phyloP scores from a whole-genome alignment of 2,888 invertebrate genomes.

The Oxycera nigricornis region DNA sequence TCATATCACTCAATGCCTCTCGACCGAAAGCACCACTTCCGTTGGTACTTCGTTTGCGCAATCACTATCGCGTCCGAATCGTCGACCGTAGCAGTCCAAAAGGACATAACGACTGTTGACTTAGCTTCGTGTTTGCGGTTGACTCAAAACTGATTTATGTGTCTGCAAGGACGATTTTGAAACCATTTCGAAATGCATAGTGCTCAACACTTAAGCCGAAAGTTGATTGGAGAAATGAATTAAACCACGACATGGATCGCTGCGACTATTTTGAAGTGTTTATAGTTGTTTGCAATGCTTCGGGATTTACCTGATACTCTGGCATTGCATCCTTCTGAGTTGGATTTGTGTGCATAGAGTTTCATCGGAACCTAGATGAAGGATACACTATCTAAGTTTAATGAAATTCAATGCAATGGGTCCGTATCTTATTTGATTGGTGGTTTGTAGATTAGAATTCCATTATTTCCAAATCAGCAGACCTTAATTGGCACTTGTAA shows the following conservation, averaged over 20 bases:
- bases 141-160: constrained; percentile 32
- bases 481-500: too few relatives aligned
- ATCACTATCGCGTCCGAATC: neutral
- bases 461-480: too few relatives aligned
- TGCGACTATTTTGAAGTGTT: neutral
- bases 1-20: neutral
- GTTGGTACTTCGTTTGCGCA: too few relatives aligned
- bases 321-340: neutral
- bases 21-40: too few relatives aligned
- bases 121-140: constrained; percentile 12
- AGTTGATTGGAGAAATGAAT: constrained; percentile 1
- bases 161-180: neutral
- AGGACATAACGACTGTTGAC: constrained; percentile 31
- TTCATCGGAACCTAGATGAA: neutral
- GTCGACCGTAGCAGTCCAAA: neutral
- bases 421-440: neutral
- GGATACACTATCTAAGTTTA: constrained; percentile 9
- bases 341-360: neutral
- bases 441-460: neutral
- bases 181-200: neutral
- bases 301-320: neutral
- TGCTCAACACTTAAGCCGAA: constrained; percentile 3
- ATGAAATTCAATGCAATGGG: constrained; percentile 1
- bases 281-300: neutral
- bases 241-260: constrained; percentile 12